Conservation (phyloP, 2,113 vertebrate genomes). For the Ceyx margarethae region DNA sequence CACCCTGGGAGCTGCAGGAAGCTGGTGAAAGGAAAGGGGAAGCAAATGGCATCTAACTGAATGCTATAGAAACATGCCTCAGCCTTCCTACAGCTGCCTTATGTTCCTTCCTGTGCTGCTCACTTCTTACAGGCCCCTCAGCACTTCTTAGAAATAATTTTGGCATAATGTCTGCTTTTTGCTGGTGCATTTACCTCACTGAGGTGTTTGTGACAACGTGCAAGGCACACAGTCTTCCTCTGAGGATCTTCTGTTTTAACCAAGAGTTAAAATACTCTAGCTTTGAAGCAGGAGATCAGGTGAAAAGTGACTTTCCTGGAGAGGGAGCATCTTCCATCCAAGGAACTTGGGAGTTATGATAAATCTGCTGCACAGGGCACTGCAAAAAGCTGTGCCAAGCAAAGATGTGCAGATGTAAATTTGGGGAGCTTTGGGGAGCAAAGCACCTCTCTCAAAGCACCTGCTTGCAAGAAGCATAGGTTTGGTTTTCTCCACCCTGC, state of each 20-base stretch:
- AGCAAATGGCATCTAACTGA: background rate
- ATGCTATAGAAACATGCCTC: background rate
- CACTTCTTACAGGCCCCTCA: background rate
- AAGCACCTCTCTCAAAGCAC: background rate
- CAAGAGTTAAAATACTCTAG: background rate
- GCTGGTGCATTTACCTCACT: background rate
- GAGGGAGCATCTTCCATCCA: background rate
- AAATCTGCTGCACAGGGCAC: background rate
- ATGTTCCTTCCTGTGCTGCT: background rate
- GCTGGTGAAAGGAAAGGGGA: background rate
- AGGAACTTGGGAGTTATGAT: background rate
- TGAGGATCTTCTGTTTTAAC: background rate
- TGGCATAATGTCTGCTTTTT: background rate
- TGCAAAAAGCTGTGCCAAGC: background rate
- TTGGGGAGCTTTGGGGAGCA: background rate
- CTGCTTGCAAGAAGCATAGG: background rate
- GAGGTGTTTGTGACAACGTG: background rate
- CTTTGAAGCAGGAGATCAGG: background rate
- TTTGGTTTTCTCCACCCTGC: background rate
- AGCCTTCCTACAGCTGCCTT: constrained; percentile 27
- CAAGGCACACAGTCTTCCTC: background rate
- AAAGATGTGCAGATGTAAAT: background rate
- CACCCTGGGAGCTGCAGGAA: background rate
- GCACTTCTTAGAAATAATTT: background rate
- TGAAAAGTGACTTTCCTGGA: background rate